phyloP scores from a whole-genome alignment of 2,113 vertebrate genomes.

The Platichthys stellatus region DNA sequence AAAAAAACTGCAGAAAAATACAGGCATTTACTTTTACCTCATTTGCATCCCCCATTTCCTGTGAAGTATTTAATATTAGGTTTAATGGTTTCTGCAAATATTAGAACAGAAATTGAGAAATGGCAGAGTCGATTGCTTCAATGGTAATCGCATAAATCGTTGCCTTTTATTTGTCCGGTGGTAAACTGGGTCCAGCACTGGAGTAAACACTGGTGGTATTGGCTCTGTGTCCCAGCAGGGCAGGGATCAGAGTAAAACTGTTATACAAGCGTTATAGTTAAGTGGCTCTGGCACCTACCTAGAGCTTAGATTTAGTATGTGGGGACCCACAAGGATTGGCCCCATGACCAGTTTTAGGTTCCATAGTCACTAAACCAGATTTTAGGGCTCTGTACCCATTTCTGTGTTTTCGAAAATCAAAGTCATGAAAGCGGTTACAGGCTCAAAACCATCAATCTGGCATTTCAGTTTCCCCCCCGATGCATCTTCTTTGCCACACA shows the following conservation, averaged over 20 bases:
- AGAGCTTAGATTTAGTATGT: conserved; percentile 32
- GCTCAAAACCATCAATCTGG: conserved; percentile 3
- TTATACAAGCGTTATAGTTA: conserved; percentile 55
- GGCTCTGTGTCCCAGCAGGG: conserved; percentile 11
- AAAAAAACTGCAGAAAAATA: no score
- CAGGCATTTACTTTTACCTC: no score
- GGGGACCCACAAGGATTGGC: conserved; percentile 38
- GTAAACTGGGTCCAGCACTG: conserved; percentile 24
- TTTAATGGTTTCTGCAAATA: conserved; percentile 1
- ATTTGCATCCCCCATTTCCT: not conserved
- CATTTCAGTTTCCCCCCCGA: not conserved
- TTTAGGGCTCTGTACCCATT: conserved; percentile 9
- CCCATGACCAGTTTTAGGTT: conserved; percentile 11
- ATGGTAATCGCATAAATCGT: conserved; percentile 12
- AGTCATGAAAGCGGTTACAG: conserved; percentile 18
- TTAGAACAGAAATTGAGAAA: conserved; percentile 6
- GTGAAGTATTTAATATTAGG: not conserved
- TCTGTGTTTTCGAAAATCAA: conserved; percentile 43
- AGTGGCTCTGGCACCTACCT: conserved; percentile 38
- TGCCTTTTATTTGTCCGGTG: conserved; percentile 9
- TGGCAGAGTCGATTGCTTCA: not conserved
- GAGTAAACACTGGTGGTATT: conserved; percentile 17
- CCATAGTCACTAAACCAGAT: conserved; percentile 41
- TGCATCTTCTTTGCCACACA: conserved; percentile 3
- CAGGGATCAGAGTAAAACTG: conserved; percentile 47